Base-by-base conservation (phyloP, 2,113 vertebrate genomes). In the Oceanodroma tethys region DNA sequence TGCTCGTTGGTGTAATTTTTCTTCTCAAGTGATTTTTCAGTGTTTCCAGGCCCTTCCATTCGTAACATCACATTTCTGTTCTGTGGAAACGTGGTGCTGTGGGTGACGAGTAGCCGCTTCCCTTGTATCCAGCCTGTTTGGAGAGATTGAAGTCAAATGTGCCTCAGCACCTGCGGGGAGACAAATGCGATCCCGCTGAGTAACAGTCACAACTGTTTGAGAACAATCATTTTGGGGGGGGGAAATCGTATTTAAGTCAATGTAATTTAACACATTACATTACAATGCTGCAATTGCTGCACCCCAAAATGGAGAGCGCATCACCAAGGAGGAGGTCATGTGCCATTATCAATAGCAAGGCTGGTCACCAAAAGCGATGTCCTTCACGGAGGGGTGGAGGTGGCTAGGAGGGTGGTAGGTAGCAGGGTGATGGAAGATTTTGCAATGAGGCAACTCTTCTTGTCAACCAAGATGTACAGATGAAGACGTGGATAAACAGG, bases 151-250 rank as follows among this genome's bases (percentile, higher is more conserved):
- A 62, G 58, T 66, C 34, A 80, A 70, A 38, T 6, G 2, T 10
- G 17, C 22, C 17, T 86, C 63, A 66, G 55, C 38, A 67, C 26
- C 17, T 58, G 11, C 22, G 27, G 42, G 86, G 47, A 86, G 38
- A 53, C 4, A 70, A 72, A 67, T 3, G 26, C 0, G 0, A n/a
- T 62, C 56, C 36, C 1, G 0, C 32, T 45, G 7, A 50, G 59
- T 32, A 76, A 74, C 10, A n/a, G 38, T 45, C 67, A 71, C 25
- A 70, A 22, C 34, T 63, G 23, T n/a, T 73, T 38, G 27, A 79
- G 45, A 68, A 38, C 30, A 65, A 71, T 18, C 16, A 30, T 56
- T 68, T 73, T 48, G 47, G 20, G 0, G 4, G 18, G 11, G 5
- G 6, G 22, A 15, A 10, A n/a, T 40, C 12, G 3, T 50, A 53